Percentiles rank a stretch among this genome's conserved stretches.
These are phyloP conservation scores for Heliconius himera DNA, from an alignment of 1,140 invertebrate species.

Conservation along the genomic window DNA sequence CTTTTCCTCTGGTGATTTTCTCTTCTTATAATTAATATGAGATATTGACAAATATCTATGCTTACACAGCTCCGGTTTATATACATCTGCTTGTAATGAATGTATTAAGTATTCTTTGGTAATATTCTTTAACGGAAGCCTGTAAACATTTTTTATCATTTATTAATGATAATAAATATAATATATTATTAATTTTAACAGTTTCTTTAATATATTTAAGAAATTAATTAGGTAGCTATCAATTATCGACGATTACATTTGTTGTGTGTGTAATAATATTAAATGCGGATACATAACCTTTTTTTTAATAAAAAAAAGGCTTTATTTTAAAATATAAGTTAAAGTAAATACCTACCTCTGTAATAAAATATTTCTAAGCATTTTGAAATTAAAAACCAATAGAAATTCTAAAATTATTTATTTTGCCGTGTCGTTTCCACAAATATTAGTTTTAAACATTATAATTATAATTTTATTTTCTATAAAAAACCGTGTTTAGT, in stretches of 20 bases:
- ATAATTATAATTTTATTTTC: neutral
- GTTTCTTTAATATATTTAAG: too few species aligned
- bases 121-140: constrained; percentile 52
- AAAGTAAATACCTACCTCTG: neutral
- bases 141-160: constrained; percentile 21
- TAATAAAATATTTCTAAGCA: constrained; percentile 7
- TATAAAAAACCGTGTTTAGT: neutral
- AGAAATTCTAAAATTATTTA: neutral
- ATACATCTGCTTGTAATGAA: neutral
- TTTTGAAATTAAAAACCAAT: neutral
- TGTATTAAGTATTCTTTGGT: constrained; percentile 43
- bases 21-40: constrained; percentile 59
- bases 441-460: neutral
- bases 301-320: neutral
- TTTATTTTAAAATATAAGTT: neutral
- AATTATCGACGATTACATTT: neutral
- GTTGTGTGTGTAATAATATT: neutral
- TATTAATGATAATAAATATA: neutral
- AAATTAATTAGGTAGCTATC: too few species aligned
- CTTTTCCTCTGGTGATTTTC: constrained; percentile 66
- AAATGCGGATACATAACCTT: neutral
- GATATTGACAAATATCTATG: constrained; percentile 48
- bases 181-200: neutral
- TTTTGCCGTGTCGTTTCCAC: neutral
- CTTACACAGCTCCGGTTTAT: neutral